These are phyloP conservation scores for Ranitomeya variabilis DNA, from an alignment of 2,113 vertebrate genomes.

Conservation along the genomic window DNA sequence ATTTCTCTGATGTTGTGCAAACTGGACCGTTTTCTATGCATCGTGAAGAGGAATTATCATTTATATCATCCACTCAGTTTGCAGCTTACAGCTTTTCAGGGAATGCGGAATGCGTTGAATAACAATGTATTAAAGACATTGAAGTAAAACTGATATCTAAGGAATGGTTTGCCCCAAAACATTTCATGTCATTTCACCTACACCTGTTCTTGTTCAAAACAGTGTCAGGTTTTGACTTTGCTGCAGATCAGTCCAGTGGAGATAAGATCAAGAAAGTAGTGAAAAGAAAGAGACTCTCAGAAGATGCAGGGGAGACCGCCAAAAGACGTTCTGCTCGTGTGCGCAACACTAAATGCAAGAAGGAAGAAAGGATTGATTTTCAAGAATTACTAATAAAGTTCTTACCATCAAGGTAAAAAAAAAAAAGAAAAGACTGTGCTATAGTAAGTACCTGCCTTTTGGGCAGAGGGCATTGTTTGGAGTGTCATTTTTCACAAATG, in stretches of 20 bases:
- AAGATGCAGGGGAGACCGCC: slow-evolving; percentile 91
- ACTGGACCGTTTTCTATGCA: not conserved
- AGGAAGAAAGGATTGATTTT: slow-evolving; percentile 97
- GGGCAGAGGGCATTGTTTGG: not conserved
- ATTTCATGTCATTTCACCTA: not conserved
- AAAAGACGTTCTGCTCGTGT: slow-evolving; percentile 95
- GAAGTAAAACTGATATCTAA: not conserved
- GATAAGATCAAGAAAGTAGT: slow-evolving; percentile 91
- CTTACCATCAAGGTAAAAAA: slow-evolving; percentile 87
- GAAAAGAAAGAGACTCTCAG: slow-evolving; percentile 84
- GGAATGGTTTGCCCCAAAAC: not conserved
- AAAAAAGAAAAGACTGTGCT: not conserved
- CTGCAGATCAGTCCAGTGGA: slow-evolving; percentile 72
- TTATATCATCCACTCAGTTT: not conserved
- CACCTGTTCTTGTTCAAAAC: not conserved
- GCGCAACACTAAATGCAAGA: slow-evolving; percentile 95
- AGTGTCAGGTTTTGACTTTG: not conserved
- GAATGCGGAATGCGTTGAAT: too few relatives aligned
- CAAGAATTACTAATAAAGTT: slow-evolving; percentile 94
- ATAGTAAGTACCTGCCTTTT: not conserved
- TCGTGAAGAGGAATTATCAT: not conserved
- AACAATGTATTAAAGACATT: too few relatives aligned
- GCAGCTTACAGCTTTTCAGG: not conserved
- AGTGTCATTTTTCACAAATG: not conserved
- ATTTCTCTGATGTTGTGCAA: too few relatives aligned